phyloP scores from a whole-genome alignment of 2,888 invertebrate genomes.

The Cerceris rybyensis region DNA sequence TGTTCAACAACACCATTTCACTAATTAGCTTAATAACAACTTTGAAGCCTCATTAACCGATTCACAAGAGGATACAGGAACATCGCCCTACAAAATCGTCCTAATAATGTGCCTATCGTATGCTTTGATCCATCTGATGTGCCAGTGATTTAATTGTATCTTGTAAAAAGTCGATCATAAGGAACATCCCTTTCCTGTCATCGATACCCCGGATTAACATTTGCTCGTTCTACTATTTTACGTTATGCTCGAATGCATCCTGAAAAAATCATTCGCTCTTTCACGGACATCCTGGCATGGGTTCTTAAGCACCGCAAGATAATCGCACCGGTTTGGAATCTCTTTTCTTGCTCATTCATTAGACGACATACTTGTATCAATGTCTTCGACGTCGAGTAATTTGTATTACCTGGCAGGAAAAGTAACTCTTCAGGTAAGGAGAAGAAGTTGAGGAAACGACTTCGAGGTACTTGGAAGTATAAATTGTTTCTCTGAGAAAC shows the following conservation, averaged over 20 bases:
- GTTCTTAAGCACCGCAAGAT: constrained; percentile 44
- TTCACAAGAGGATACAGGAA: too few relatives aligned
- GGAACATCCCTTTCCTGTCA: constrained; percentile 37
- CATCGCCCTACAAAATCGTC: too few relatives aligned
- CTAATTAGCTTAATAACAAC: too few relatives aligned
- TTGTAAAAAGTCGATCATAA: background rate
- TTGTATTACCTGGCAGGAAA: constrained; percentile 25
- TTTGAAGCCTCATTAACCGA: too few relatives aligned
- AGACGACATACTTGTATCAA: constrained; percentile 24
- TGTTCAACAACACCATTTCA: too few relatives aligned
- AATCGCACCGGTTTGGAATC: constrained; percentile 17
- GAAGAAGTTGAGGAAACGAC: constrained; percentile 17
- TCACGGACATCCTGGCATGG: constrained; percentile 27
- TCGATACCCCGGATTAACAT: constrained; percentile 36
- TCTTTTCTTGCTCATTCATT: constrained; percentile 36
- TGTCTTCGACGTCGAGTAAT: constrained; percentile 47
- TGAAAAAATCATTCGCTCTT: constrained; percentile 52
- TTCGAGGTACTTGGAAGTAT: too few relatives aligned
- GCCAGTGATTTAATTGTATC: constrained; percentile 2
- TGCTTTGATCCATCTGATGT: background rate
- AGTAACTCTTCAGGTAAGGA: background rate
- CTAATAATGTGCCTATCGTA: too few relatives aligned
- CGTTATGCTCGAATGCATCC: constrained; percentile 12
- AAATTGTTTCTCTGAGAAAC: too few relatives aligned
- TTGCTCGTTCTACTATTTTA: constrained; percentile 14